Conservation (phyloP, 23 tunicate genomes). For the Trididemnum miniatum region DNA sequence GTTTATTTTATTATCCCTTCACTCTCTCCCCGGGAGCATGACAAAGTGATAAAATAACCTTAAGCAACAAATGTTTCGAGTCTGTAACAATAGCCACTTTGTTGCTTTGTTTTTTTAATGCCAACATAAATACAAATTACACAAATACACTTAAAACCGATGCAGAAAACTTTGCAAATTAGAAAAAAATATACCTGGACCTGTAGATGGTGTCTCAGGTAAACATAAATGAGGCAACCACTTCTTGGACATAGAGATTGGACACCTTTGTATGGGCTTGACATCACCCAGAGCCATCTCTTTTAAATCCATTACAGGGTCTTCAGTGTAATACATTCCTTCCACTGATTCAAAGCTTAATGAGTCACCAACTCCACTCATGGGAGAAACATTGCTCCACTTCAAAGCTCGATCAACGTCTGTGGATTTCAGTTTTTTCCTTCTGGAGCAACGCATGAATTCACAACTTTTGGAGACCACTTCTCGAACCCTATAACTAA, state of each 20-base stretch:
- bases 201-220: too few species aligned
- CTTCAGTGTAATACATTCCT: constrained; percentile 13
- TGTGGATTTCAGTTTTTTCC: constrained; percentile 27
- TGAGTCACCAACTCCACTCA: constrained; percentile 20
- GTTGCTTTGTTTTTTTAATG: too few species aligned
- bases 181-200: too few species aligned
- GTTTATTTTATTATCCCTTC: too few species aligned
- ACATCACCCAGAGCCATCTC: constrained; percentile 1
- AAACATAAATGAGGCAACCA: constrained; percentile 24
- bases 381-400: constrained; percentile 46
- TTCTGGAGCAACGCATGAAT: constrained; percentile 49
- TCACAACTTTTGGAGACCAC: constrained; percentile 48
- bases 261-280: not conserved
- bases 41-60: too few species aligned
- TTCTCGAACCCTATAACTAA: constrained; percentile 74
- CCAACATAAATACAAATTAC: too few species aligned
- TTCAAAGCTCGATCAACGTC: constrained; percentile 50
- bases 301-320: constrained; percentile 30
- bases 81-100: too few species aligned
- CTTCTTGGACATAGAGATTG: not conserved
- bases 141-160: too few species aligned
- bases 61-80: too few species aligned
- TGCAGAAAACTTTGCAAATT: too few species aligned
- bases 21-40: too few species aligned
- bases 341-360: constrained; percentile 20